Conservation (phyloP, 2,113 vertebrate species). For the Arvicanthis niloticus region DNA sequence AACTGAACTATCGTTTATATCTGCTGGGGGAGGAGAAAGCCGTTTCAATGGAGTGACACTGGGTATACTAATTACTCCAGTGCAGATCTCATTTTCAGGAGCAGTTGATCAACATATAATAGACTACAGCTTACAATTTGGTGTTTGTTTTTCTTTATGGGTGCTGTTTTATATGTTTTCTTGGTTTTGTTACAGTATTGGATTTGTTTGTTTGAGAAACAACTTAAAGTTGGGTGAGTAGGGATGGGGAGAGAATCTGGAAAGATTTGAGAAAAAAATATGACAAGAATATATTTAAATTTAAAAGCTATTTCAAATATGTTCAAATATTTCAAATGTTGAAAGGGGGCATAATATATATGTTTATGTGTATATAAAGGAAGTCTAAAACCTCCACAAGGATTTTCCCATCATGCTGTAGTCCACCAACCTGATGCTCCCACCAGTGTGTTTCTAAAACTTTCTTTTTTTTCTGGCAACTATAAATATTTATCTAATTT, state of each 20-base stretch:
- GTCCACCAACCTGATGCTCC: neutral
- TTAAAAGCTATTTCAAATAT: neutral
- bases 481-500: neutral
- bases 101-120: neutral
- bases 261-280: neutral
- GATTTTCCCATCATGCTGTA: neutral
- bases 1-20: neutral
- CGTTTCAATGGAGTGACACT: neutral
- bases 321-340: neutral
- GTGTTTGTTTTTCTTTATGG: neutral
- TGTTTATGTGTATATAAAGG: no score
- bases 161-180: neutral
- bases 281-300: neutral
- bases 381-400: neutral
- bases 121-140: neutral
- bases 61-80: neutral
- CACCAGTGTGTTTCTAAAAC: neutral
- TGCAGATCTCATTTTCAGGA: neutral
- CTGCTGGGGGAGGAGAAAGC: neutral
- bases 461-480: neutral
- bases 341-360: no score
- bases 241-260: neutral
- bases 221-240: neutral
- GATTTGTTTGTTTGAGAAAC: neutral
- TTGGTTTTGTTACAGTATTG: neutral